Evolutionary conservation across 2,797 vertebrate genomes (phyloP).

Genomic region (Ispidina picta): DNA sequence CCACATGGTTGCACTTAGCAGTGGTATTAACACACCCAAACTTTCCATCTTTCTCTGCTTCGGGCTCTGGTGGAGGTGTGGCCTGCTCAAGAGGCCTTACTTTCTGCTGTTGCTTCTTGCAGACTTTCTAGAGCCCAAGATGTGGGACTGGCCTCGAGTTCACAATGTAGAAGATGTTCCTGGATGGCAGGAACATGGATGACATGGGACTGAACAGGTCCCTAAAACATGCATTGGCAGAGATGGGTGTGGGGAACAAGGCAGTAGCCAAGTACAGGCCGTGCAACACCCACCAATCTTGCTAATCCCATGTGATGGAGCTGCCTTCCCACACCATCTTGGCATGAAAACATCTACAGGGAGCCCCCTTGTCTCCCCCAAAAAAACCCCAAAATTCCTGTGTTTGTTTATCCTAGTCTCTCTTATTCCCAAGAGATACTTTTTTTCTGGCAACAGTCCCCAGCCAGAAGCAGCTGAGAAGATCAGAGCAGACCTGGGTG

Average conservation of each 20-base stretch:
- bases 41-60: background rate
- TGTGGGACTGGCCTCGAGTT: too few species aligned
- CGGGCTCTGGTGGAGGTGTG: background rate
- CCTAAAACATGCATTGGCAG: background rate
- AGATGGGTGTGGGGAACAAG: too few species aligned
- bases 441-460: background rate
- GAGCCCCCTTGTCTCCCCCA: background rate
- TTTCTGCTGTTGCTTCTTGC: background rate
- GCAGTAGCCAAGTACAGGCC: accelerated
- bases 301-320: accelerated
- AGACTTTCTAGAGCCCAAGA: background rate
- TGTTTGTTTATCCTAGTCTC: background rate
- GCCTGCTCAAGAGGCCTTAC: background rate
- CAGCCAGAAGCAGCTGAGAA: background rate
- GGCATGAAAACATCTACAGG: background rate
- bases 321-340: background rate
- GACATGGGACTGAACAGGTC: accelerated
- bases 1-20: background rate
- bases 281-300: background rate
- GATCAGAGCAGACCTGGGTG: background rate
- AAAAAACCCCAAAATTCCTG: background rate
- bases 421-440: background rate
- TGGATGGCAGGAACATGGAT: too few species aligned
- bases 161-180: accelerated
- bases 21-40: too few species aligned